Evolutionary conservation across 2,797 vertebrate species (phyloP).

Genomic region (Anomalospiza imberbis): DNA sequence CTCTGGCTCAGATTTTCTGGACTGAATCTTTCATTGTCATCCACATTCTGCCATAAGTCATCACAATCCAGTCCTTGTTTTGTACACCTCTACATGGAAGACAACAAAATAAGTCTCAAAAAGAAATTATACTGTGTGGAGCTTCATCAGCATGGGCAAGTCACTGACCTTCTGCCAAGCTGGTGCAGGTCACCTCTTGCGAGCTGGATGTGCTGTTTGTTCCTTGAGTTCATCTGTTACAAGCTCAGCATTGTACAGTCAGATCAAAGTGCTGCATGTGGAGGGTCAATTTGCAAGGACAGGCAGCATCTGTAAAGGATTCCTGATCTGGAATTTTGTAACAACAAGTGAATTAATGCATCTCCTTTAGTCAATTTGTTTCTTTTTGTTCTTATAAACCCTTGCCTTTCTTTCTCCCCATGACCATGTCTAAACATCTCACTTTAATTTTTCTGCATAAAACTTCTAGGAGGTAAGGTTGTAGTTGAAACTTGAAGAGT

Average conservation of each 20-base stretch:
- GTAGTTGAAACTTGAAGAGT: background rate
- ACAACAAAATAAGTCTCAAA: background rate
- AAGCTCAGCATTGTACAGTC: background rate
- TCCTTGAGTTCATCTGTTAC: background rate
- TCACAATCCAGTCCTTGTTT: background rate
- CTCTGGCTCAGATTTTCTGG: background rate
- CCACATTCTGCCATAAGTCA: background rate
- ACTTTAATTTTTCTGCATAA: background rate
- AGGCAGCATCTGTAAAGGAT: background rate
- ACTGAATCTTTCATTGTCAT: background rate
- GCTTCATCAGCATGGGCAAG: background rate
- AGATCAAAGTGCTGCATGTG: background rate
- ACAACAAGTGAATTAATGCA: background rate
- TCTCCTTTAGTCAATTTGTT: background rate
- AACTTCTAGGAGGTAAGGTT: background rate
- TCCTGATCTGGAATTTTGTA: background rate
- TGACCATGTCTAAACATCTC: background rate
- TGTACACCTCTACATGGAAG: background rate
- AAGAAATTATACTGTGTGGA: background rate
- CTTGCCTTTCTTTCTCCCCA: background rate
- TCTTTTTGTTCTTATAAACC: background rate
- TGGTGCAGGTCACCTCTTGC: background rate
- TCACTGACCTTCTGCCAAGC: background rate
- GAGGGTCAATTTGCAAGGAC: background rate
- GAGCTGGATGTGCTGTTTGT: background rate